These are phyloP conservation scores for Columba guinea DNA, from an alignment of 2,797 vertebrate genomes.

Conservation along the genomic window DNA sequence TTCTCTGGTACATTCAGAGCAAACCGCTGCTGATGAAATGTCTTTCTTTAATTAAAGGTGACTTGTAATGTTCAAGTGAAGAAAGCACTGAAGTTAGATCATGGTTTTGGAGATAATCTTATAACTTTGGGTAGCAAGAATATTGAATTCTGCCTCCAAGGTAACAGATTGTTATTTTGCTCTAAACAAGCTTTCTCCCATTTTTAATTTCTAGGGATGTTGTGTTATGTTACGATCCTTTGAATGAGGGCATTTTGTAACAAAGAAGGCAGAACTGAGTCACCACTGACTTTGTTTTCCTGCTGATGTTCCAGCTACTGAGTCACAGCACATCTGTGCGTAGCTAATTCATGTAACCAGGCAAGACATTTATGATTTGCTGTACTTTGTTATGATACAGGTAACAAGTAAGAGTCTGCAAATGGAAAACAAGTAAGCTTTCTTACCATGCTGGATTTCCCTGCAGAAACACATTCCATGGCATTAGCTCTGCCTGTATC, in stretches of 20 bases:
- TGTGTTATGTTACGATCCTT: not conserved
- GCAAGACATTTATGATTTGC: not conserved
- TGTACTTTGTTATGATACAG: not conserved
- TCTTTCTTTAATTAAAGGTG: not conserved
- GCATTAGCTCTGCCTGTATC: not conserved
- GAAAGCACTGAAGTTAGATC: not conserved
- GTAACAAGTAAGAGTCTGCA: conserved; percentile 1
- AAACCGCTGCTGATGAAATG: not conserved
- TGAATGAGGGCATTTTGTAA: not conserved
- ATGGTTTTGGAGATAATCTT: not conserved
- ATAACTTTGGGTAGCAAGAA: not conserved
- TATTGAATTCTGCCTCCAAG: not conserved
- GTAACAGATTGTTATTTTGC: not conserved
- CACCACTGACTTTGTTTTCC: not conserved
- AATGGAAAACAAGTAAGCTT: not conserved
- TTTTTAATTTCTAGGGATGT: not conserved
- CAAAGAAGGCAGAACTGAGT: not conserved
- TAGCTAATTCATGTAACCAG: conserved; percentile 32
- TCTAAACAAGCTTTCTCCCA: not conserved
- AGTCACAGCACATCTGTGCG: not conserved
- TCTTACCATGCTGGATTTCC: not conserved
- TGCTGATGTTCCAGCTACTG: not conserved
- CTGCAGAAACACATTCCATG: not conserved
- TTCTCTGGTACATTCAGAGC: not conserved
- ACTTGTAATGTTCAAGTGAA: not conserved